phyloP scores from a whole-genome alignment of 2,113 vertebrate genomes.

The Ginglymostoma cirratum region DNA sequence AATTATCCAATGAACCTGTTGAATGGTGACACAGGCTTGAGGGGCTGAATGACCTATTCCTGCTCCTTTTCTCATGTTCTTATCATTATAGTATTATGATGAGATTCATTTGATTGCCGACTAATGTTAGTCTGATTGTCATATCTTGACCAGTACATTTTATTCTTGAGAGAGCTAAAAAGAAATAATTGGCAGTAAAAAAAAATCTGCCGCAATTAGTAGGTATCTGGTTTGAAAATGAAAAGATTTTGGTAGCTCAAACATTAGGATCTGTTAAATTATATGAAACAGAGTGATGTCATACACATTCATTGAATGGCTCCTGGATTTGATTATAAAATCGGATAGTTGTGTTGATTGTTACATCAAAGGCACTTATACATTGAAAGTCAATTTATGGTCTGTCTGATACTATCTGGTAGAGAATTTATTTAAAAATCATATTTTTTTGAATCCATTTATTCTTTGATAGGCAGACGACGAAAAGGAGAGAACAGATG shows the following conservation, averaged over 20 bases:
- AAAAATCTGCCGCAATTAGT: not conserved
- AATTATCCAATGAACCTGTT: too few relatives aligned
- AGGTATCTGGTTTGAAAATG: not conserved
- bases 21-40: too few relatives aligned
- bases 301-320: not conserved
- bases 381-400: not conserved
- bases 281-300: not conserved
- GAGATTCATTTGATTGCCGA: not conserved
- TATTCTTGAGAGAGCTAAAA: not conserved
- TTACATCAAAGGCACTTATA: not conserved
- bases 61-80: too few relatives aligned
- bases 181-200: not conserved
- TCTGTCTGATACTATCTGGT: not conserved
- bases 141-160: not conserved
- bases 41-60: too few relatives aligned
- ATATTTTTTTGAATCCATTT: not conserved
- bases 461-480: not conserved
- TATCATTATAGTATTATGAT: not conserved
- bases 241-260: not conserved
- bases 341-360: not conserved
- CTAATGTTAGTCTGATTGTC: not conserved
- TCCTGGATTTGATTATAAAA: not conserved
- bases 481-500: not conserved
- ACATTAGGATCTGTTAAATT: not conserved
- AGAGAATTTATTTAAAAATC: not conserved